Conservation (phyloP, 2,113 vertebrate genomes). For the Myodes glareolus region DNA sequence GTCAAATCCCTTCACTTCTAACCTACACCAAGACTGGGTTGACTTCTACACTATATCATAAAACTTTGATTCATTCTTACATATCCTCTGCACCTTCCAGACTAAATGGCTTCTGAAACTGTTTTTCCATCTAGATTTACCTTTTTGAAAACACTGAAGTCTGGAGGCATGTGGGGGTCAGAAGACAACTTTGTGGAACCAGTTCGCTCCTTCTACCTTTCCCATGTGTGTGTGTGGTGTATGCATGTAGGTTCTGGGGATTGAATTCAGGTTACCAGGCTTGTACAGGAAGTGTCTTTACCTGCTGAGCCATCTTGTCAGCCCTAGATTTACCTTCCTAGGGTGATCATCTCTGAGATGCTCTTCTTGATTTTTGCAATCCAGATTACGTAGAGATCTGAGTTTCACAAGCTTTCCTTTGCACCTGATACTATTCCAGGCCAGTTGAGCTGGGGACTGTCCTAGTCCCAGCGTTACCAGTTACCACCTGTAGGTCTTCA, state of each 20-base stretch:
- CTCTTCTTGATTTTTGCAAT: constrained; percentile 1
- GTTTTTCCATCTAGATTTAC: constrained; percentile 18
- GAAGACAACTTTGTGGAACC: background rate
- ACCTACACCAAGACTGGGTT: background rate
- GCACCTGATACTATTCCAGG: background rate
- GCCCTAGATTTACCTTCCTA: constrained; percentile 9
- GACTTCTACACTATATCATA: background rate
- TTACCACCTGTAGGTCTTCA: background rate
- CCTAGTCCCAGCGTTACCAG: background rate
- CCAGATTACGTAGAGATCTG: background rate
- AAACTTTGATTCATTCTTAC: background rate
- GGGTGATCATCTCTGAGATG: background rate
- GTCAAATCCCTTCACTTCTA: background rate
- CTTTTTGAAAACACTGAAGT: background rate
- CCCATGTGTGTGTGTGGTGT: too few relatives aligned
- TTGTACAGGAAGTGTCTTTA: background rate
- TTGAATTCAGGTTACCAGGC: background rate
- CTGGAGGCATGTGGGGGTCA: background rate
- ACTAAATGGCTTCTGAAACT: background rate
- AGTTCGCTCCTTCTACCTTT: background rate
- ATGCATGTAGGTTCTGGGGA: background rate
- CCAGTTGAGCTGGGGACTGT: background rate
- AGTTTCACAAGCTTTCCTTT: constrained; percentile 35
- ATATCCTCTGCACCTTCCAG: background rate
- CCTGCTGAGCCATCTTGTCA: background rate